Base-by-base conservation (phyloP, 2,113 vertebrate species). In the Channa maculata region DNA sequence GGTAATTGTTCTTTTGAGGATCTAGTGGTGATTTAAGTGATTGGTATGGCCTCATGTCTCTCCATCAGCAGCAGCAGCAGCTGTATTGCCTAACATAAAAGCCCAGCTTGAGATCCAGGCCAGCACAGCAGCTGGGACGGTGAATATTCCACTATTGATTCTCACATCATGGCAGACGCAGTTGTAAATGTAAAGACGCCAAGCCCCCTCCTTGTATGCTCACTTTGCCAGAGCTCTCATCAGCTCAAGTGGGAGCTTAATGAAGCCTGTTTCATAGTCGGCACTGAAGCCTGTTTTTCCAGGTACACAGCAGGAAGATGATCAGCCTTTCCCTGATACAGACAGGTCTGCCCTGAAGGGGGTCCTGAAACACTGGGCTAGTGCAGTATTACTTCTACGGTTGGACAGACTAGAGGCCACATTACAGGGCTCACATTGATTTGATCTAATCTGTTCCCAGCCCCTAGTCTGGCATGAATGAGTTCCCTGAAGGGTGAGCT, bases 91-190 rank as follows among this genome's bases (percentile, higher is more conserved):
- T 80, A 48, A 75, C 77, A 87, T 87, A 86, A 87, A 88, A 80
- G 76, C 84, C 52, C 83, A 83, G 86, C 69, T 81, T 88, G 86
- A 87, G 60, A 62, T 77, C 73, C 71, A 38, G 72, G 57, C 76
- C 49, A 10, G 64, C 69, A 41, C 70, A 75, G 71, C 70, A 79
- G 71, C 71, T 62, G 37, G 63, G 64, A 73, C 14, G 58, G 67
- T 76, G 80, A 87, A 91, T 91, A 89, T 92, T 90, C 83, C 78
- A 60, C 49, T 86, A 93, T 87, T 77, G 91, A 93, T 90, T 91
- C 57, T 36, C 75, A 71, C 83, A 87, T 88, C 87, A 84, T 61
- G 24, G 44, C 86, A 80, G 68, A 63, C 77, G 68, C 60, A 53
- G 65, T 61, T 57, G 77, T 63, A 76, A 85, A 86, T 80, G 79